phyloP scores from a whole-genome alignment of 1,140 invertebrate genomes.

The Trichomalopsis sarcophagae region DNA sequence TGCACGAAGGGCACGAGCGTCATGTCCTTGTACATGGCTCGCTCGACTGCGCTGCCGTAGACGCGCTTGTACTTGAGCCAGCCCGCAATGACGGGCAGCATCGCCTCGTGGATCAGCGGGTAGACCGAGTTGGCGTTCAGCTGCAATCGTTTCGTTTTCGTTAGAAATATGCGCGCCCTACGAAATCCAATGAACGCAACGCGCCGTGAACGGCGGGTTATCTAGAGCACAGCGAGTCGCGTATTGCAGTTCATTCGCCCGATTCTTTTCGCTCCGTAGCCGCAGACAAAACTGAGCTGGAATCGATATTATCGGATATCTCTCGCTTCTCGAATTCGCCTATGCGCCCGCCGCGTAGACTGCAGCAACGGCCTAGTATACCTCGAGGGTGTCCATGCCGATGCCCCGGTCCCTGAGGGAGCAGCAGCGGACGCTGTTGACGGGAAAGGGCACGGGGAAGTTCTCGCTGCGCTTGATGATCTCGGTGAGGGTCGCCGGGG shows the following conservation, averaged over 20 bases:
- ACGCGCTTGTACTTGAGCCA: constrained; percentile 72
- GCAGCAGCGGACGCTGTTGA: constrained; percentile 64
- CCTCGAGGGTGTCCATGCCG: constrained; percentile 62
- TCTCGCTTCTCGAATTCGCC: background rate
- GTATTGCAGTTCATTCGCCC: background rate
- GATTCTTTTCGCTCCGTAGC: background rate
- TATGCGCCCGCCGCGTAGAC: too few species aligned
- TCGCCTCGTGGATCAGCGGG: constrained; percentile 73
- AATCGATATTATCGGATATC: constrained; percentile 1
- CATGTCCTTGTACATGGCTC: constrained; percentile 76
- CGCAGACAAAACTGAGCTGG: background rate
- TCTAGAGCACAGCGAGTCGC: background rate
- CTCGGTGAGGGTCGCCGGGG: constrained; percentile 63
- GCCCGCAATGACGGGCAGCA: constrained; percentile 67
- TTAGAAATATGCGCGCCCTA: background rate
- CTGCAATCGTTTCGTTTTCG: constrained; percentile 55
- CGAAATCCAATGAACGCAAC: background rate
- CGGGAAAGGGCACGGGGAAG: constrained; percentile 71
- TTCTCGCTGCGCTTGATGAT: constrained; percentile 70
- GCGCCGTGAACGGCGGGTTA: background rate
- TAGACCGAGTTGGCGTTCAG: constrained; percentile 73
- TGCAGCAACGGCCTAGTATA: constrained; percentile 11
- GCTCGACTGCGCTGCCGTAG: constrained; percentile 75
- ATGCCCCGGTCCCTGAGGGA: constrained; percentile 64
- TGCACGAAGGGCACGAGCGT: constrained; percentile 76